Conservation (phyloP, 2,888 invertebrate genomes). For the Trichogramma dendrolimi region DNA sequence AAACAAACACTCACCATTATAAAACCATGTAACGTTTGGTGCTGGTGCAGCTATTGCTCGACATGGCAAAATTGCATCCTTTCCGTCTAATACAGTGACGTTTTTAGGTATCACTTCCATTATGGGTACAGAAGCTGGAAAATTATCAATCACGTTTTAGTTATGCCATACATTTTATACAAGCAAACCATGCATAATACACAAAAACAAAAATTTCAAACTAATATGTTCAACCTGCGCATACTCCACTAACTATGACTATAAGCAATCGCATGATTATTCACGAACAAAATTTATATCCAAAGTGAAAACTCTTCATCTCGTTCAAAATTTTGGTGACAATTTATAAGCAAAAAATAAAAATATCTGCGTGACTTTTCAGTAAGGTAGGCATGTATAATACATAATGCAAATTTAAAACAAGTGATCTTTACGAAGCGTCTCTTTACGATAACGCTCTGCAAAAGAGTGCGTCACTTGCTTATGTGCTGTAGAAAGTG, state of each 20-base stretch:
- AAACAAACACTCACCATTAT: conserved; percentile 66
- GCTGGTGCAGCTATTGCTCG: conserved; percentile 85
- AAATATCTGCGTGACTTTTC: no score
- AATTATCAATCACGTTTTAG: conserved; percentile 27
- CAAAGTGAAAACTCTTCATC: no score
- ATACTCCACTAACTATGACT: background rate
- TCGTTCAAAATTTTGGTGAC: no score
- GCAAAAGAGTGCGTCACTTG: no score
- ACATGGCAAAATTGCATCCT: conserved; percentile 84
- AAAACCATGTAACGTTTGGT: conserved; percentile 88
- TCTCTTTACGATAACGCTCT: no score
- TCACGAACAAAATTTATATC: no score
- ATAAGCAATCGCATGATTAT: background rate
- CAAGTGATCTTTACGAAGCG: conserved; percentile 1
- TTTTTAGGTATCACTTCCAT: conserved; percentile 82
- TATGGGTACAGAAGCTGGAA: conserved; percentile 79
- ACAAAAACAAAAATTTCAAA: conserved; percentile 12
- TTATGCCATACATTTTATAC: background rate
- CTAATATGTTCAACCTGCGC: background rate
- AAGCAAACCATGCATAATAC: conserved; percentile 18
- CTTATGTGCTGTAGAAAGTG: no score
- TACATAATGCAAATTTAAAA: no score
- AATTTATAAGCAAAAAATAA: no score
- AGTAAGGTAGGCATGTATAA: no score
- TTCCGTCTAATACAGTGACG: conserved; percentile 85